Evolutionary conservation across 2,113 vertebrate genomes (phyloP).

Genomic region (Mus pahari): DNA sequence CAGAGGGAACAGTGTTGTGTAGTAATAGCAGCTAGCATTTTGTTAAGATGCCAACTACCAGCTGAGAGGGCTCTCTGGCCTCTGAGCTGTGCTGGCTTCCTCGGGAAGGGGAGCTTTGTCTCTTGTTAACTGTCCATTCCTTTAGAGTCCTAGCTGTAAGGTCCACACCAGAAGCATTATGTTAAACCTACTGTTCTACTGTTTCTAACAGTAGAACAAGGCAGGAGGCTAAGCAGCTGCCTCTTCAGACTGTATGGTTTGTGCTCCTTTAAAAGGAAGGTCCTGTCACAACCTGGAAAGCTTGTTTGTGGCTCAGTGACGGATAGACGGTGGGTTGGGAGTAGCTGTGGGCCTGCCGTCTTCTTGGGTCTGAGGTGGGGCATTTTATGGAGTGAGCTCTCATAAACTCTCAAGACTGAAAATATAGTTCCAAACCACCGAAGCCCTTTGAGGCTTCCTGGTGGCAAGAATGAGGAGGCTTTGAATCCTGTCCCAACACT

Average conservation of each 20-base stretch:
- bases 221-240: neutral
- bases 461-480: constrained; percentile 5
- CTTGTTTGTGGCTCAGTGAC: neutral
- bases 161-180: neutral
- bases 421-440: constrained; percentile 46
- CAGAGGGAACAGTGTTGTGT: neutral
- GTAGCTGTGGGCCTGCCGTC: neutral
- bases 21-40: neutral
- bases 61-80: neutral
- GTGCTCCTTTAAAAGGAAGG: constrained; percentile 21
- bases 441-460: constrained; percentile 48
- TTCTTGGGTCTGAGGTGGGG: neutral
- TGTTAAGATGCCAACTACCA: neutral
- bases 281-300: neutral
- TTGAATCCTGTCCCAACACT: constrained; percentile 35
- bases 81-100: constrained; percentile 35
- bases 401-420: constrained; percentile 32
- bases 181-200: constrained; percentile 37
- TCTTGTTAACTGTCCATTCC: constrained; percentile 18
- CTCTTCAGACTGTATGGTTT: neutral
- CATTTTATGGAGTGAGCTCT: neutral
- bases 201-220: neutral
- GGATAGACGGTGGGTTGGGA: neutral
- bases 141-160: constrained; percentile 5
- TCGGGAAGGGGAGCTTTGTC: constrained; percentile 32